phyloP scores from a whole-genome alignment of 2,888 invertebrate species.

The Drosophila helvetica region DNA sequence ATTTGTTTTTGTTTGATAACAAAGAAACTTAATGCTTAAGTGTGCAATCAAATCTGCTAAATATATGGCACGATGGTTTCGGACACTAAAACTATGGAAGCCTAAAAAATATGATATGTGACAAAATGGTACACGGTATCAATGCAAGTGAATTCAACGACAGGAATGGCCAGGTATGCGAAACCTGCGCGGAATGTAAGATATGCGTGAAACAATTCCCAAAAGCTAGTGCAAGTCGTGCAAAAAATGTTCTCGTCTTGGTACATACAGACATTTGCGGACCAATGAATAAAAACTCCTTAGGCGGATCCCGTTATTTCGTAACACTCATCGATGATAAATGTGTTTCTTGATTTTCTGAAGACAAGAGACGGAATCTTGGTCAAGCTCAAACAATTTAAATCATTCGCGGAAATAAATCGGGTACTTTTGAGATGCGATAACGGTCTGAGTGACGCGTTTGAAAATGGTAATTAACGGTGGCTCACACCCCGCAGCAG shows the following conservation, averaged over 20 bases:
- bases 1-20: no score
- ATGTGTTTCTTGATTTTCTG: slow-evolving; percentile 4
- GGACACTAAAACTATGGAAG: no score
- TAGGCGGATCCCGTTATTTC: slow-evolving; percentile 8
- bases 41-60: no score
- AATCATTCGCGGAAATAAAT: slow-evolving; percentile 5
- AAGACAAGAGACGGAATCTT: slow-evolving; percentile 11
- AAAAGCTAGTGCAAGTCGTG: slow-evolving; percentile 7
- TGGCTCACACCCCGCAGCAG: slow-evolving; percentile 36
- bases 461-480: slow-evolving; percentile 13
- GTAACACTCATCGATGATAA: no score
- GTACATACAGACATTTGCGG: slow-evolving; percentile 17
- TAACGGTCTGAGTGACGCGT: slow-evolving; percentile 6
- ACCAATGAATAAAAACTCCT: no score
- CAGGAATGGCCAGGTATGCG: not conserved
- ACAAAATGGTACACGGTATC: no score
- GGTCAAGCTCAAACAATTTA: slow-evolving; percentile 3
- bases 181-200: slow-evolving; percentile 13
- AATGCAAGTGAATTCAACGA: not conserved
- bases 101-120: no score
- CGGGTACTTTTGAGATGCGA: not conserved
- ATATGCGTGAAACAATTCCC: slow-evolving; percentile 10
- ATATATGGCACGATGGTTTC: no score
- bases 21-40: no score
- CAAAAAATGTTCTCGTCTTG: slow-evolving; percentile 4